These are phyloP conservation scores for Lithophane socia DNA, from an alignment of 2,888 invertebrate species.

Conservation along the genomic window DNA sequence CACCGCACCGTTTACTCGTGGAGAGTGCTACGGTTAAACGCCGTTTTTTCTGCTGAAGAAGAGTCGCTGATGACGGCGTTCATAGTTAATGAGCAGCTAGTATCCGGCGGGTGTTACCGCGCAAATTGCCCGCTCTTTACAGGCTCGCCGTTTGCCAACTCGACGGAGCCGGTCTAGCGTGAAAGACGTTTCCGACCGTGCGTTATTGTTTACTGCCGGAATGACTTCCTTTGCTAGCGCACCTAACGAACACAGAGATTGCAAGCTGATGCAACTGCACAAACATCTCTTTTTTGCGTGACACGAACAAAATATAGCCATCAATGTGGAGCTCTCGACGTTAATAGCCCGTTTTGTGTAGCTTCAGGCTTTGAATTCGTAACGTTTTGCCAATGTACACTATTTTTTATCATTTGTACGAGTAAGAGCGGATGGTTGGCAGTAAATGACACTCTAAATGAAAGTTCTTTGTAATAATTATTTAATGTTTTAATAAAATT, in stretches of 20 bases:
- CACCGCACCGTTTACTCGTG: constrained; percentile 82
- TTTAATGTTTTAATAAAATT: constrained; percentile 24
- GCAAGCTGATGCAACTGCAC: constrained; percentile 71
- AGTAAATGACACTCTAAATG: background rate
- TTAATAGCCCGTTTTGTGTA: constrained; percentile 77
- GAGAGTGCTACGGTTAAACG: constrained; percentile 86
- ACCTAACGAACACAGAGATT: constrained; percentile 72
- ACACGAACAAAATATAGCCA: constrained; percentile 71
- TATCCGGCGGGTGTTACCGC: constrained; percentile 86
- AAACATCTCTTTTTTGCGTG: constrained; percentile 72
- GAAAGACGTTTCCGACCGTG: constrained; percentile 86
- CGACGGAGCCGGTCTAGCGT: constrained; percentile 79
- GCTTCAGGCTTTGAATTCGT: constrained; percentile 66
- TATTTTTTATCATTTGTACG: constrained; percentile 23
- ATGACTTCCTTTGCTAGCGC: constrained; percentile 84
- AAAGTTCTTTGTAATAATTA: constrained; percentile 15
- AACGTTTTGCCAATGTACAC: constrained; percentile 34
- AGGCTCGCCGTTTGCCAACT: constrained; percentile 83
- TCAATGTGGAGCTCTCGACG: constrained; percentile 71
- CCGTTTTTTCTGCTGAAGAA: constrained; percentile 87
- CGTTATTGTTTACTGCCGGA: constrained; percentile 87
- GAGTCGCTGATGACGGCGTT: constrained; percentile 89
- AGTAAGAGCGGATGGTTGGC: background rate
- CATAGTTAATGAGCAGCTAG: constrained; percentile 90
- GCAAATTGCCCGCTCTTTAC: constrained; percentile 87